Conservation (phyloP, 2,888 invertebrate species). For the Cabera pusaria region DNA sequence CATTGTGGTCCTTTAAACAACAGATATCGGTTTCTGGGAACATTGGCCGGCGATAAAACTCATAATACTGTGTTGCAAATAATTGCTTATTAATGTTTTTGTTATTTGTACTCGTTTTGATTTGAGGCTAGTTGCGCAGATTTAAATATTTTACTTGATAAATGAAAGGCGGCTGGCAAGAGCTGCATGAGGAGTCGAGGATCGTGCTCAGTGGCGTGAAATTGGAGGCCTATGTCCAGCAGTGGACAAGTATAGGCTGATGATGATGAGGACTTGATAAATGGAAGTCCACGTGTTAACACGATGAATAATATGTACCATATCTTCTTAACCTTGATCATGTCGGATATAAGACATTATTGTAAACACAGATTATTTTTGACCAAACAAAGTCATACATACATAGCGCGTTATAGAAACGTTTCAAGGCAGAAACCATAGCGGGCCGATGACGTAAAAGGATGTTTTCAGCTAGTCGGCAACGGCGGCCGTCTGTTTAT, state of each 20-base stretch:
- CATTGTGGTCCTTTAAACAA: constrained; percentile 25
- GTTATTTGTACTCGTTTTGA: too few relatives aligned
- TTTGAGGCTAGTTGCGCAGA: too few relatives aligned
- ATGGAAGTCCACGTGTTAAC: too few relatives aligned
- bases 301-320: too few relatives aligned
- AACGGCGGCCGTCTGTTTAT: constrained; percentile 78
- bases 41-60: constrained; percentile 12
- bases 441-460: constrained; percentile 79
- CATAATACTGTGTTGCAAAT: constrained; percentile 12
- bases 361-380: constrained; percentile 25
- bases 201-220: too few relatives aligned
- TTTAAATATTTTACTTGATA: too few relatives aligned
- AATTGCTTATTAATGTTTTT: constrained; percentile 1
- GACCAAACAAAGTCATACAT: constrained; percentile 47
- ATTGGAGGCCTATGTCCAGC: too few relatives aligned
- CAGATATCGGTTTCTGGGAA: constrained; percentile 21
- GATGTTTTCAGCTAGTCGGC: constrained; percentile 80
- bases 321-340: background rate
- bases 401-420: constrained; percentile 40
- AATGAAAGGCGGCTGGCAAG: too few relatives aligned
- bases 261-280: too few relatives aligned
- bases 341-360: constrained; percentile 1
- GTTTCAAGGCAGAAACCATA: constrained; percentile 59
- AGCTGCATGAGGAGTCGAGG: too few relatives aligned
- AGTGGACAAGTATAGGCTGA: too few relatives aligned